Evolutionary conservation across 2,888 invertebrate genomes (phyloP).

Genomic region (Callosobruchus maculatus): DNA sequence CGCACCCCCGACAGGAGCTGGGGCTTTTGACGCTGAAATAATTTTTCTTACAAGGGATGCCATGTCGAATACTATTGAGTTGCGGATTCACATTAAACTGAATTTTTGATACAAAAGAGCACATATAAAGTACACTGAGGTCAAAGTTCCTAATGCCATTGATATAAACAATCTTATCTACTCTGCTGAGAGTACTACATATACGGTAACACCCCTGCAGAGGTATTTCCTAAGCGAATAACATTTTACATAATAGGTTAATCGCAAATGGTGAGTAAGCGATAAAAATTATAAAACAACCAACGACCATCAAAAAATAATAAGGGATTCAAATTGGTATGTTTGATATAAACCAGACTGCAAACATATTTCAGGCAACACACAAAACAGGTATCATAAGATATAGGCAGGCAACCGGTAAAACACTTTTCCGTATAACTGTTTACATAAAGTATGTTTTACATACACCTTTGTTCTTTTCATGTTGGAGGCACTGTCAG

Average conservation of each 20-base stretch:
- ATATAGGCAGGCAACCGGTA: no score
- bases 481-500: no score
- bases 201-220: neutral
- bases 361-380: no score
- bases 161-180: neutral
- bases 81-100: neutral
- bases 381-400: no score
- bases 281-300: neutral
- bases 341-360: no score
- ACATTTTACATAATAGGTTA: neutral
- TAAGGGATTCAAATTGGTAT: no score
- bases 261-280: neutral
- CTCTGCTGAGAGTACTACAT: neutral
- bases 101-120: neutral
- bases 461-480: no score
- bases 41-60: neutral
- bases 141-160: neutral
- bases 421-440: no score
- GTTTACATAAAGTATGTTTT: no score
- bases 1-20: neutral
- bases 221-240: neutral
- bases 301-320: no score
- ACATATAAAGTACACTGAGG: neutral
- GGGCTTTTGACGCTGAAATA: neutral
- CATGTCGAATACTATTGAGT: neutral